These are phyloP conservation scores for Brassicogethes aeneus DNA, from an alignment of 2,888 invertebrate genomes.

Conservation along the genomic window DNA sequence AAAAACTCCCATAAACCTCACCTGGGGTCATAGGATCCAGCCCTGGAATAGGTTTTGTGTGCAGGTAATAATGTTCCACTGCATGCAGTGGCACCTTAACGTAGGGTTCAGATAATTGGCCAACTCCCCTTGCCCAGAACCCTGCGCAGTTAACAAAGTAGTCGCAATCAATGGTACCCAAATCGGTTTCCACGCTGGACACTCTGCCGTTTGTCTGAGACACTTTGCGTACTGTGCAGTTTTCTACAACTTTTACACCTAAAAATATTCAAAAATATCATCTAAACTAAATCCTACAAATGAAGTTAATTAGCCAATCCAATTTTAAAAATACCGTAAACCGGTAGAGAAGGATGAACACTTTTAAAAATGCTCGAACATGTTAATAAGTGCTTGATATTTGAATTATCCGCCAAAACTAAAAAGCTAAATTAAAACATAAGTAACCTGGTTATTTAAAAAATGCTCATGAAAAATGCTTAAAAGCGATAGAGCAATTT, in stretches of 20 bases:
- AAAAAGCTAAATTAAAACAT: too few species aligned
- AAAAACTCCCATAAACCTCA: constrained; percentile 26
- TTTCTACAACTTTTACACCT: constrained; percentile 73
- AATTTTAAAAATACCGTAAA: too few species aligned
- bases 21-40: constrained; percentile 76
- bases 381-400: too few species aligned
- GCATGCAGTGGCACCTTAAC: constrained; percentile 87
- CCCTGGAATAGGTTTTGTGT: constrained; percentile 72
- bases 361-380: too few species aligned
- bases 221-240: constrained; percentile 64
- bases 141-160: constrained; percentile 95
- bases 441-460: too few species aligned
- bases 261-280: constrained; percentile 15
- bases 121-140: constrained; percentile 88
- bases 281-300: constrained; percentile 4
- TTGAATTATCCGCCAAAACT: too few species aligned
- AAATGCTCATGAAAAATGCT: too few species aligned
- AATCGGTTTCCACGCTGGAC: constrained; percentile 65
- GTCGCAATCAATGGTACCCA: constrained; percentile 72
- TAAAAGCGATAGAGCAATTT: too few species aligned
- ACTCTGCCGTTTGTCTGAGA: constrained; percentile 58
- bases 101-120: constrained; percentile 72
- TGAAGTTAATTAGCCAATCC: too few species aligned
- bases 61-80: constrained; percentile 88
- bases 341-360: too few species aligned